Evolutionary conservation across 2,888 invertebrate species (phyloP).

Genomic region (Frankliniella intonsa): DNA sequence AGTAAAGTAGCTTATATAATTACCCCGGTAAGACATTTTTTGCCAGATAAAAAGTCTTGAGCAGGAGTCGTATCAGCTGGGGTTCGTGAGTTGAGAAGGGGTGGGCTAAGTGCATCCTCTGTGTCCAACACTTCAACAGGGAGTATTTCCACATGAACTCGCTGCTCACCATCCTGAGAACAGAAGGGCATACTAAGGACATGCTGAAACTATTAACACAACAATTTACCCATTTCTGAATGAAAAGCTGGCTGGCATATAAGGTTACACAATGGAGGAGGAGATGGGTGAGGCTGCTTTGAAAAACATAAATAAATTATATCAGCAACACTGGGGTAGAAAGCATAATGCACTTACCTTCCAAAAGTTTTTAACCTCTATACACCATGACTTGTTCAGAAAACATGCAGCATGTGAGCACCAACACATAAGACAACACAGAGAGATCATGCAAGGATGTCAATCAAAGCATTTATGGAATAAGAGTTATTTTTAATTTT

Average conservation of each 20-base stretch:
- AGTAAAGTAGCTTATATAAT: conserved; percentile 41
- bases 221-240: not conserved
- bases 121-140: conserved; percentile 49
- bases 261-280: not conserved
- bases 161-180: conserved; percentile 57
- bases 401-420: too few relatives aligned
- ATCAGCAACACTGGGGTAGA: not conserved
- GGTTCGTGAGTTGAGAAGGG: conserved; percentile 34
- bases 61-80: conserved; percentile 64
- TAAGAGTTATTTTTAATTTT: not conserved
- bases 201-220: not conserved
- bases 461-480: not conserved
- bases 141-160: conserved; percentile 63
- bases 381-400: too few relatives aligned
- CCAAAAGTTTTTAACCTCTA: not conserved
- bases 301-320: too few relatives aligned
- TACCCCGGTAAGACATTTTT: conserved; percentile 82
- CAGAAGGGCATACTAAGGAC: not conserved
- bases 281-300: not conserved
- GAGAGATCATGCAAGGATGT: not conserved
- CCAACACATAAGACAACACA: too few relatives aligned
- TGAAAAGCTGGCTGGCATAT: too few relatives aligned
- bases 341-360: not conserved
- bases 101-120: not conserved
- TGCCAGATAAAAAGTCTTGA: conserved; percentile 73